Base-by-base conservation (phyloP, 2,113 vertebrate genomes). In the Urocolius indicus region DNA sequence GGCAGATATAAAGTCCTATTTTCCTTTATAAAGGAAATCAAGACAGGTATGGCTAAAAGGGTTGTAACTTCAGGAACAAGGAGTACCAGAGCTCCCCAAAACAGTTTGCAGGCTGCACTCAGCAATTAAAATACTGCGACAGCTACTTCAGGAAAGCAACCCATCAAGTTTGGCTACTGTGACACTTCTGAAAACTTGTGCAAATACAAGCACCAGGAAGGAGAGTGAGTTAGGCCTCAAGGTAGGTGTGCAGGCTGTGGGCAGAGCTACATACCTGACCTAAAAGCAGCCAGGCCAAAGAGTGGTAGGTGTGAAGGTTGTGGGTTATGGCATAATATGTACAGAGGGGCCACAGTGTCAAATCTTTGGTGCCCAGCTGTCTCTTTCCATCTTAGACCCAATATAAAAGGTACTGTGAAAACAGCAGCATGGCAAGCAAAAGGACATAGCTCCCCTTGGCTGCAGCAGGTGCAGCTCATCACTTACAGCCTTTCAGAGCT, bases 321-420 rank as follows among this genome's bases (percentile, higher is more conserved):
- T 41, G 16, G 4, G 4, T 61, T 26, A 51, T 1, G 2, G 52
- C 2, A 0, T 3, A 69, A 52, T 15, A 43, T 1, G 0, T 10
- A 13, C 3, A 2, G 21, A 30, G 24, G 19, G 24, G 5, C 45
- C 43, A 59, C 0, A 15, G 29, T 29, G 12, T 51, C 46, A 59
- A 67, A 76, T 36, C 43, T 12, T 0, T 0, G 3, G 30, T 52
- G 36, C 46, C 66, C 38, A 23, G 23, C 30, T 63, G 27, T 30
- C 63, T 54, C 43, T 66, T 19, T 83, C 19, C n/a, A 11, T 62
- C 66, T 63, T 2, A 1, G 43, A 83, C 20, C 22, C 1, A 2
- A 20, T 11, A 34, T 34, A 29, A 38, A 61, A 61, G 13, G 32
- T 16, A 32, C 38, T 57, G 59, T 1, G 2, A 55, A 57, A 38